Evolutionary conservation across 1,140 invertebrate genomes (phyloP).

Genomic region (Melanaphis sacchari): DNA sequence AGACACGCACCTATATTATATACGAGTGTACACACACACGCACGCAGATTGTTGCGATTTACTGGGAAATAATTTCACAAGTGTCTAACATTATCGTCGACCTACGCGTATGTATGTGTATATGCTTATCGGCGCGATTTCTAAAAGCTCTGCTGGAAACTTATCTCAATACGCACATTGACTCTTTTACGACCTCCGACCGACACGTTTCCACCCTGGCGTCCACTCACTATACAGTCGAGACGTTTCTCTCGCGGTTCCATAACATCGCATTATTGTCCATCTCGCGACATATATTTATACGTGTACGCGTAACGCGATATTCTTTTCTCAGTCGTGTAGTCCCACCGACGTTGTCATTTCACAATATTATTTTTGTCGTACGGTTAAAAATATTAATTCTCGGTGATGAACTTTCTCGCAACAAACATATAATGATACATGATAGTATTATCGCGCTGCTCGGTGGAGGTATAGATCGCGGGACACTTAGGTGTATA

Average conservation of each 20-base stretch:
- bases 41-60: neutral
- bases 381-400: neutral
- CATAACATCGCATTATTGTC: neutral
- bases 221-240: neutral
- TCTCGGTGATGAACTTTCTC: neutral
- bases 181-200: neutral
- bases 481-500: neutral
- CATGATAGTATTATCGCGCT: neutral
- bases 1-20: neutral
- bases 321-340: neutral
- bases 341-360: neutral
- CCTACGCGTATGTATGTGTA: neutral
- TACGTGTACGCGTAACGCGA: neutral
- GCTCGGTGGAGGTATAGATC: neutral
- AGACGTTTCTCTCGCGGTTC: neutral
- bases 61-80: conserved; percentile 20
- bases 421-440: neutral
- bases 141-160: neutral
- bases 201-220: neutral
- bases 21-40: neutral
- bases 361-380: neutral
- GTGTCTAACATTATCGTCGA: neutral
- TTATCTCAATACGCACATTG: neutral
- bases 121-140: neutral
- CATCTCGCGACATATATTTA: no score